Conservation (phyloP, 2,113 vertebrate genomes). For the Calypte anna region DNA sequence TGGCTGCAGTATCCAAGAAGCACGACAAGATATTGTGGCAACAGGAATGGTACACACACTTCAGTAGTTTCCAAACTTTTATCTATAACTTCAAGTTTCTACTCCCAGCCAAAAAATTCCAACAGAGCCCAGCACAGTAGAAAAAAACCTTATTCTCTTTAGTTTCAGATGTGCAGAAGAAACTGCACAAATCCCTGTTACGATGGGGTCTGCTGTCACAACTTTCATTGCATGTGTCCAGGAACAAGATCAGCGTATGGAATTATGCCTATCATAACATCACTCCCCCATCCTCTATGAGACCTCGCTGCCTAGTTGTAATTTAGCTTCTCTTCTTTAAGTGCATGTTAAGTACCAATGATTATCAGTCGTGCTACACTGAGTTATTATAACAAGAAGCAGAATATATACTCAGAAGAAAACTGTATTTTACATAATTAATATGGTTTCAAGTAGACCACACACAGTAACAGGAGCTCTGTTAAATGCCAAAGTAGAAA, state of each 20-base stretch:
- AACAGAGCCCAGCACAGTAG: neutral
- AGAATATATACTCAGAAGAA: neutral
- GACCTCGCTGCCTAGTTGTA: neutral
- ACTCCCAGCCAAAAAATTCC: neutral
- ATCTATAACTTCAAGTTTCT: neutral
- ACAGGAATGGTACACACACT: neutral
- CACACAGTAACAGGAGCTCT: neutral
- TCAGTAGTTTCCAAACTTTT: neutral
- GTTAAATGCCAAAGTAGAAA: slow-evolving; percentile 3
- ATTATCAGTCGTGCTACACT: neutral
- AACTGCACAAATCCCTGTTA: neutral
- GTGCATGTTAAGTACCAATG: neutral
- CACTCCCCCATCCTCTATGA: neutral
- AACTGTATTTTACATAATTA: neutral
- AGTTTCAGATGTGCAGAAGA: neutral
- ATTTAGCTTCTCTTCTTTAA: neutral
- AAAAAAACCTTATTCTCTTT: neutral
- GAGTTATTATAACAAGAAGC: neutral
- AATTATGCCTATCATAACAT: neutral
- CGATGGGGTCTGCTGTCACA: neutral
- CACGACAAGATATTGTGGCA: neutral
- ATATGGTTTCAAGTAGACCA: neutral
- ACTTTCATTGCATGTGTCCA: neutral
- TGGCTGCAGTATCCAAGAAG: neutral
- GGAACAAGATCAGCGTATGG: neutral